Percentiles rank a stretch among this genome's conserved stretches.
Conservation (phyloP, 1,140 invertebrate species). For the Choristoneura fumiferana region DNA sequence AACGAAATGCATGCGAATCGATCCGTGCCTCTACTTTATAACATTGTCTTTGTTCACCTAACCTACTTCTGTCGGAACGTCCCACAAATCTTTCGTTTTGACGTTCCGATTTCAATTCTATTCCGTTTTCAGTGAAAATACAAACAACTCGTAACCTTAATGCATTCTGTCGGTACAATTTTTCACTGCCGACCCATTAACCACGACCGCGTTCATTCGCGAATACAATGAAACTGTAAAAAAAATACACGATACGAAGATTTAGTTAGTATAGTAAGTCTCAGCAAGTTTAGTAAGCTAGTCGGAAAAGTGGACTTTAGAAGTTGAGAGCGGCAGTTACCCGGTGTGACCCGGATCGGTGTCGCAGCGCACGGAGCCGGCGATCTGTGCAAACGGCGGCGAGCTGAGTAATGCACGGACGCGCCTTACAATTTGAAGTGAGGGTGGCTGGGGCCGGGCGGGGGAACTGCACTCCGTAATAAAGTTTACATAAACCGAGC, state of each 20-base stretch:
- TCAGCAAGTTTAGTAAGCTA: conserved; percentile 26
- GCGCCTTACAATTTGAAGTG: conserved; percentile 56
- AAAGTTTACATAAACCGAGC: conserved; percentile 71
- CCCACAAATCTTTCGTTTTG: conserved; percentile 8
- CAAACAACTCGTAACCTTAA: too few species aligned
- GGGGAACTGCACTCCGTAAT: conserved; percentile 55
- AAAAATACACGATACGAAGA: not conserved
- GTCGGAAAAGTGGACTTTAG: conserved; percentile 37
- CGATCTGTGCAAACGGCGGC: conserved; percentile 67
- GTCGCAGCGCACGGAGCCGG: conserved; percentile 61
- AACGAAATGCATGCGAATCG: conserved; percentile 66
- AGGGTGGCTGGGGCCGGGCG: conserved; percentile 39
- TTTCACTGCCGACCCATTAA: too few species aligned
- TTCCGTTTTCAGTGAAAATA: not conserved
- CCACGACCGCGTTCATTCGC: too few species aligned
- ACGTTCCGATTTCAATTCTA: conserved; percentile 8
- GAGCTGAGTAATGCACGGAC: conserved; percentile 63
- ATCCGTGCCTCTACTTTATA: conserved; percentile 52
- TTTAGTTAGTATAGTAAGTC: conserved; percentile 20
- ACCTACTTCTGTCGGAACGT: conserved; percentile 49
- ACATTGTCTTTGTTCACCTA: conserved; percentile 69
- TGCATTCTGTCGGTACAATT: too few species aligned
- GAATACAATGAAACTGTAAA: too few species aligned
- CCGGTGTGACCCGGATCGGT: conserved; percentile 54
- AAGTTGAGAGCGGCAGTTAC: conserved; percentile 37